Evolutionary conservation across 2,797 vertebrate species (phyloP), one percentile per base, ranked within the genome.

Genomic region (Cossypha heuglini): DNA sequence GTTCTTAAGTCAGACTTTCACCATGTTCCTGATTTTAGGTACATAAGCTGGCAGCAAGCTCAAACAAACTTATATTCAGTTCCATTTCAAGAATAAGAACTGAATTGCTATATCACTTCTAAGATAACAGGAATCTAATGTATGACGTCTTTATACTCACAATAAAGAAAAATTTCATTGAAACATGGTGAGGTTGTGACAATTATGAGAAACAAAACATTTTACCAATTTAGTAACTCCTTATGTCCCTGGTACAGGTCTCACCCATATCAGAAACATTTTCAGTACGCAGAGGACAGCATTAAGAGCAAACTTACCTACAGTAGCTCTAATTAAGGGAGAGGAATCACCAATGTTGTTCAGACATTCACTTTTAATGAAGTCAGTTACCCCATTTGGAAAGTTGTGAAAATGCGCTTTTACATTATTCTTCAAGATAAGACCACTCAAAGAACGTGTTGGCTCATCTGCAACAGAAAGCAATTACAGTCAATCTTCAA

Each of bases 401-500:
- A 99, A 99, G 96, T 99, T 99, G 97, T 99, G 99, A 98, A 99
- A 99, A 97, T 99, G 99, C 68, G 99, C 99, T 97, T 99, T 99
- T 81, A 99, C 99, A 24, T 99, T 99, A 98, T 99, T 99, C 98
- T 99, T 99, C 97, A 35, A n/a, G n/a, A 99, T 99, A 81, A 99
- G 98, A 81, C 99, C 99, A 92, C 99, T 99, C 94, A 99, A 97
- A n/a, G 99, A 99, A 48, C 99, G 98, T 5, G 99, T 99, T 5
- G 99, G 99, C 96, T 99, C 99, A 97, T 99, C 99, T 99, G 96
- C 26, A 98, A 97, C 6, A 91, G 74, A 97, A 88, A 89, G 49
- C 20, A 83, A 19, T 68, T 42, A 77, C 29, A 80, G 3, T 95
- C n/a, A 96, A 37, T 24, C 59, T 96, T 83, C 49, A 87, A 63